phyloP scores from a whole-genome alignment of 64 coral and sea anemone genomes.

The Acropora tenuis region DNA sequence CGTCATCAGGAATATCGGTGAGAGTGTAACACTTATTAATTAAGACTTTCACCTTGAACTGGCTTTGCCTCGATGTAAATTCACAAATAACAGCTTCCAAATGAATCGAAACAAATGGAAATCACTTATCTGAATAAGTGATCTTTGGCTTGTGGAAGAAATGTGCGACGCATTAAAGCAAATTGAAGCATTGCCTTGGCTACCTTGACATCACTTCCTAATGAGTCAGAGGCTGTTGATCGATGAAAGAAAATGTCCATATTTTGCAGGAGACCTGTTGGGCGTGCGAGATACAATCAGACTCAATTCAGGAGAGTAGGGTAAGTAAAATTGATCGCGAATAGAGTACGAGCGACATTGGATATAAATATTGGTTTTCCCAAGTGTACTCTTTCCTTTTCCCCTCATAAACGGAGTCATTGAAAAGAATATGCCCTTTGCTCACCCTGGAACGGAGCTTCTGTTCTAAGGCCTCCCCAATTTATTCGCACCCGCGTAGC shows the following conservation, averaged over 20 bases:
- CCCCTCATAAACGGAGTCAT: too few species aligned
- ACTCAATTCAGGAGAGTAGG: constrained; percentile 30
- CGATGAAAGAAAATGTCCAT: neutral
- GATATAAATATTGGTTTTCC: neutral
- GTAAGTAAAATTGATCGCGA: neutral
- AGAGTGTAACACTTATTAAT: neutral
- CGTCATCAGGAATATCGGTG: constrained; percentile 28
- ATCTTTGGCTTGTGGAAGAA: neutral
- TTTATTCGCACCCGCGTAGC: too few species aligned
- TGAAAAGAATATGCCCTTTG: too few species aligned
- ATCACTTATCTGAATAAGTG: too few species aligned
- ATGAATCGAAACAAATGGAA: too few species aligned
- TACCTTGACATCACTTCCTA: too few species aligned
- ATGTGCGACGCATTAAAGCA: neutral
- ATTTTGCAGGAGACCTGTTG: constrained; percentile 60
- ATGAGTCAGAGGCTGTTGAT: too few species aligned
- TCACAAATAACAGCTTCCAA: too few species aligned
- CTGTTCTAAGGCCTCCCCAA: too few species aligned
- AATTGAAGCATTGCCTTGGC: neutral
- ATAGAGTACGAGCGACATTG: neutral
- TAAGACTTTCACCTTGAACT: too few species aligned
- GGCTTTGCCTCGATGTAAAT: neutral
- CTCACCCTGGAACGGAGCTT: too few species aligned
- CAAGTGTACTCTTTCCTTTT: neutral
- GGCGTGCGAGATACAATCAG: constrained; percentile 40